phyloP scores from a whole-genome alignment of 2,113 vertebrate genomes.

The Protobothrops flavoviridis region DNA sequence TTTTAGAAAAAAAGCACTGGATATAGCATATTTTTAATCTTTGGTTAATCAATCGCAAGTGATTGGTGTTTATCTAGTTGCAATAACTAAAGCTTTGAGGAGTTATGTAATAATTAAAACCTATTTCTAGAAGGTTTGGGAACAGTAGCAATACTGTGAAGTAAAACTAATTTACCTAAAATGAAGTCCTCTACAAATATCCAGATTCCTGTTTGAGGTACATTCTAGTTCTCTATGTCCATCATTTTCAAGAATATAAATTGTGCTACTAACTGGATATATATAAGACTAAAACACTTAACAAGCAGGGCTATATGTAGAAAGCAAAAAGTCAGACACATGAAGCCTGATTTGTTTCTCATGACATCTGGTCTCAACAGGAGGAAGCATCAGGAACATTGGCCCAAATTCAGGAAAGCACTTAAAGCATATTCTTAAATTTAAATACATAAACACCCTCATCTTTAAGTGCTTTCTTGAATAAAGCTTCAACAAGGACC shows the following conservation, averaged over 20 bases:
- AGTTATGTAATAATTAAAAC: neutral
- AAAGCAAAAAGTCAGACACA: conserved; percentile 5
- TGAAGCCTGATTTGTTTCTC: rapidly evolving
- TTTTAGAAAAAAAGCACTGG: no score
- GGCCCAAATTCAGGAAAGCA: conserved; percentile 27
- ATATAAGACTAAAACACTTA: neutral
- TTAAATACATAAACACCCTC: conserved; percentile 33
- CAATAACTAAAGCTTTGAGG: neutral
- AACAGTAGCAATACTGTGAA: neutral
- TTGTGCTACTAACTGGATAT: neutral
- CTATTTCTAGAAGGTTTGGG: neutral
- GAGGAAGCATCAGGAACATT: neutral
- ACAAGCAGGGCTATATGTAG: neutral
- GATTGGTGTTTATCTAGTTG: neutral
- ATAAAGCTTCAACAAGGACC: conserved; percentile 5
- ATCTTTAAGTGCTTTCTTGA: rapidly evolving
- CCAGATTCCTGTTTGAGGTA: neutral
- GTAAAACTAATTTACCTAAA: conserved; percentile 7
- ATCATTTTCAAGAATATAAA: neutral
- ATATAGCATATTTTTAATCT: neutral
- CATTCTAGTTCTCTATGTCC: neutral
- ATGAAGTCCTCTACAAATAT: neutral
- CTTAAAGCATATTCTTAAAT: conserved; percentile 26
- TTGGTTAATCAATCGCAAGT: neutral
- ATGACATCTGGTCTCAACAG: neutral